A percentile compares a stretch with the other conserved stretches of the same genome.
phyloP scores from a whole-genome alignment of 1,140 invertebrate species.

The Archegozetes longisetosus region DNA sequence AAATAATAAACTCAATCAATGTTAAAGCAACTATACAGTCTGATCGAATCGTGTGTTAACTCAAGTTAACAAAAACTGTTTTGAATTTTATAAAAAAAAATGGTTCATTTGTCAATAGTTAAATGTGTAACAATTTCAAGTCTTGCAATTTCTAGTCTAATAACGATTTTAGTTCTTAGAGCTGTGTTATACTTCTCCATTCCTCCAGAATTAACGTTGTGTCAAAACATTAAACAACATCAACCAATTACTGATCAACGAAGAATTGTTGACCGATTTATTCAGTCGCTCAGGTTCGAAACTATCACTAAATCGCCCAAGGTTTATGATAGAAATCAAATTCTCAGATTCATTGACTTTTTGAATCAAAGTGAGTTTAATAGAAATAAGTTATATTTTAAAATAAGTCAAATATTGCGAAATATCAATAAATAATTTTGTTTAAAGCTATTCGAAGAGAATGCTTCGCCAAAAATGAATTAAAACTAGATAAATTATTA shows the following conservation, averaged over 20 bases:
- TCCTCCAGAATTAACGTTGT: not conserved
- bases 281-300: conserved; percentile 19
- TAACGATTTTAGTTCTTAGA: too few species aligned
- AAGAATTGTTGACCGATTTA: conserved; percentile 17
- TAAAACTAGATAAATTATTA: too few species aligned
- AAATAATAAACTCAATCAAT: too few species aligned
- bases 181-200: not conserved
- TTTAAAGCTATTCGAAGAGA: not conserved
- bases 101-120: too few species aligned
- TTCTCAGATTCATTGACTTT: conserved; percentile 18
- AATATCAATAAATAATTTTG: too few species aligned
- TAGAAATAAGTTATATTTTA: not conserved
- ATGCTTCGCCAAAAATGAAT: not conserved
- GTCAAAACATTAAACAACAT: not conserved
- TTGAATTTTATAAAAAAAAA: too few species aligned
- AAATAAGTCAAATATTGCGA: too few species aligned
- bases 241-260: conserved; percentile 10
- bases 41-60: too few species aligned
- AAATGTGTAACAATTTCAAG: too few species aligned
- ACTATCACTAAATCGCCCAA: conserved; percentile 20
- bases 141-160: too few species aligned
- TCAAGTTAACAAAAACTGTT: too few species aligned
- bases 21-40: too few species aligned
- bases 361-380: conserved; percentile 20
- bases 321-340: conserved; percentile 17